Percentiles rank a stretch among this genome's conserved stretches.
Evolutionary conservation across 2,797 vertebrate species (phyloP).

Genomic region (Acanthurus tractus): DNA sequence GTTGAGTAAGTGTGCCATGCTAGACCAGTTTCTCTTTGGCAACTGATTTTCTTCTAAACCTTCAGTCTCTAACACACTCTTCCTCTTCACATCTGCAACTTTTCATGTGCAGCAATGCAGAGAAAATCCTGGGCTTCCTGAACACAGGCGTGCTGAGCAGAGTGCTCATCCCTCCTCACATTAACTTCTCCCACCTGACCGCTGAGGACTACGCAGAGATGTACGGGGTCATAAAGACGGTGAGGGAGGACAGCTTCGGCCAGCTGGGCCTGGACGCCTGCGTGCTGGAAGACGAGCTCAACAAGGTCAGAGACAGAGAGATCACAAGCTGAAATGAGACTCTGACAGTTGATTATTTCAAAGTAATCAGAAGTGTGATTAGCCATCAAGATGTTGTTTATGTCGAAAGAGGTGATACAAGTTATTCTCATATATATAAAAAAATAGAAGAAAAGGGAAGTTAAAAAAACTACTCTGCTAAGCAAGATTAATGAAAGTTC

Average conservation of each 20-base stretch:
- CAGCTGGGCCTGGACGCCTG: conserved; percentile 93
- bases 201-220: conserved; percentile 93
- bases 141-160: conserved; percentile 91
- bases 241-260: conserved; percentile 91
- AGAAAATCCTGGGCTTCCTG: conserved; percentile 94
- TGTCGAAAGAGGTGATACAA: background rate
- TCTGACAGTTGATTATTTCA: background rate
- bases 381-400: background rate
- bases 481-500: background rate
- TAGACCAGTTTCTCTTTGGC: background rate
- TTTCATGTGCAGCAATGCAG: conserved; percentile 88
- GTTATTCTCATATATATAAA: background rate
- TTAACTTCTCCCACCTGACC: conserved; percentile 96
- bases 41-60: too few relatives aligned
- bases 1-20: conserved; percentile 90
- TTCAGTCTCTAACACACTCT: background rate
- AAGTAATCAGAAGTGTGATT: background rate
- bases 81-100: conserved; percentile 11
- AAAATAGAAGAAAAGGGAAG: background rate
- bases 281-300: conserved; percentile 92
- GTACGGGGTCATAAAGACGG: conserved; percentile 94
- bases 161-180: conserved; percentile 94
- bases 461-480: background rate
- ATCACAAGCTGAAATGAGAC: background rate
- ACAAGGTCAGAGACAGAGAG: conserved; percentile 87